Evolutionary conservation across 1,140 invertebrate genomes (phyloP).

Genomic region (Bombus affinis): DNA sequence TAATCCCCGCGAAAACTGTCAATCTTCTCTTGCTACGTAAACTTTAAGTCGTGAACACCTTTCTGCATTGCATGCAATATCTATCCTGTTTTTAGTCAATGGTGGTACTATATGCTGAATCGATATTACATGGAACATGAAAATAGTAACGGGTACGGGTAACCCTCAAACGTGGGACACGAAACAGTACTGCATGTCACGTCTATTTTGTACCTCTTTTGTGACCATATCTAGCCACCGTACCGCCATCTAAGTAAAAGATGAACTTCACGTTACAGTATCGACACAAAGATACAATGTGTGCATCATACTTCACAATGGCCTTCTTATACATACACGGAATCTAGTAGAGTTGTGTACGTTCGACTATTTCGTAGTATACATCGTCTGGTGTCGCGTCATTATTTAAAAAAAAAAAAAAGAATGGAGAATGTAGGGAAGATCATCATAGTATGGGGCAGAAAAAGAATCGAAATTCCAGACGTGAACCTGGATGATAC

Average conservation of each 20-base stretch:
- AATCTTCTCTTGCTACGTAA: no score
- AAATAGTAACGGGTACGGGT: no score
- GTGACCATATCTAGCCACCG: neutral
- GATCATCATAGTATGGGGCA: slow-evolving; percentile 95
- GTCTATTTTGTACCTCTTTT: no score
- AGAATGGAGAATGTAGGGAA: slow-evolving; percentile 81
- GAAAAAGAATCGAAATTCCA: slow-evolving; percentile 91
- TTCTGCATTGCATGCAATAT: no score
- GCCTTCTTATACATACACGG: neutral
- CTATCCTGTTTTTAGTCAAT: no score
- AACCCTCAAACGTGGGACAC: no score
- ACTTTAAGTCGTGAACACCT: no score
- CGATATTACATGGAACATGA: no score
- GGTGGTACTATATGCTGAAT: no score
- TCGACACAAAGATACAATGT: slow-evolving; percentile 29
- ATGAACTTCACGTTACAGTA: slow-evolving; percentile 21
- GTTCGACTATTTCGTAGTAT: slow-evolving; percentile 16
- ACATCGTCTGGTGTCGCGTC: slow-evolving; percentile 33
- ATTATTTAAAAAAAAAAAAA: slow-evolving; percentile 25
- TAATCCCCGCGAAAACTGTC: neutral
- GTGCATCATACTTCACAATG: neutral
- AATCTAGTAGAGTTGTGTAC: neutral
- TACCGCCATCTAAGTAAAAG: neutral
- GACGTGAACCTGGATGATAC: slow-evolving; percentile 88
- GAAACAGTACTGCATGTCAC: no score